Conservation (phyloP, 2,797 vertebrate species). For the Pangasius mekongensis region DNA sequence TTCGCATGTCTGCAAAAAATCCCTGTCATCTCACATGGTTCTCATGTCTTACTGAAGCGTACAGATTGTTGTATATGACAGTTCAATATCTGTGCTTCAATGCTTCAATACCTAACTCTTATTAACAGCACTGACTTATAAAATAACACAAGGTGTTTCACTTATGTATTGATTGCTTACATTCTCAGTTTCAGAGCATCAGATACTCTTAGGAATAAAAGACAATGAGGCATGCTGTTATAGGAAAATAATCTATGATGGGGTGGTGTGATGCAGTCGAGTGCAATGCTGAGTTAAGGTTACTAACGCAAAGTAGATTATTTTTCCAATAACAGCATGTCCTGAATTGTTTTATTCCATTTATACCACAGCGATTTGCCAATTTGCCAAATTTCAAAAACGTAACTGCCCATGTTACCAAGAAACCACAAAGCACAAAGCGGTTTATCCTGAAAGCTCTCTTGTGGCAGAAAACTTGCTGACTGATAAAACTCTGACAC, state of each 20-base stretch:
- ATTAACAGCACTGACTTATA: conserved; percentile 36
- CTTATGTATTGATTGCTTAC: conserved; percentile 4
- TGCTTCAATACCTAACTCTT: conserved; percentile 28
- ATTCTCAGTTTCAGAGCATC: neutral
- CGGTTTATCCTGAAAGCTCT: neutral
- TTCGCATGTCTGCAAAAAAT: conserved; percentile 27
- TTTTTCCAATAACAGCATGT: conserved; percentile 11
- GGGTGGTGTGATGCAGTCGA: neutral
- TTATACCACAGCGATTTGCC: conserved; percentile 22
- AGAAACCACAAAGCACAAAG: neutral
- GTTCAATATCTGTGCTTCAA: conserved; percentile 27
- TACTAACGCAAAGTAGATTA: neutral
- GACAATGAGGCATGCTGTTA: neutral
- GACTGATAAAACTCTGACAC: neutral
- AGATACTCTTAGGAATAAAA: conserved; percentile 4
- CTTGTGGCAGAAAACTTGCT: neutral
- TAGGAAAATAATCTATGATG: neutral
- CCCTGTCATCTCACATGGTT: neutral
- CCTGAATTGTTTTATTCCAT: neutral
- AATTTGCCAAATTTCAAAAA: neutral
- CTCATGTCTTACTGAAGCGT: neutral
- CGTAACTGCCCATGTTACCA: neutral
- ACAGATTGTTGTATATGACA: conserved; percentile 29
- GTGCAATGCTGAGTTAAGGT: neutral
- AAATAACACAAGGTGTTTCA: conserved; percentile 1